Conservation (phyloP, 2,113 vertebrate species). For the Apodemus sylvaticus region DNA sequence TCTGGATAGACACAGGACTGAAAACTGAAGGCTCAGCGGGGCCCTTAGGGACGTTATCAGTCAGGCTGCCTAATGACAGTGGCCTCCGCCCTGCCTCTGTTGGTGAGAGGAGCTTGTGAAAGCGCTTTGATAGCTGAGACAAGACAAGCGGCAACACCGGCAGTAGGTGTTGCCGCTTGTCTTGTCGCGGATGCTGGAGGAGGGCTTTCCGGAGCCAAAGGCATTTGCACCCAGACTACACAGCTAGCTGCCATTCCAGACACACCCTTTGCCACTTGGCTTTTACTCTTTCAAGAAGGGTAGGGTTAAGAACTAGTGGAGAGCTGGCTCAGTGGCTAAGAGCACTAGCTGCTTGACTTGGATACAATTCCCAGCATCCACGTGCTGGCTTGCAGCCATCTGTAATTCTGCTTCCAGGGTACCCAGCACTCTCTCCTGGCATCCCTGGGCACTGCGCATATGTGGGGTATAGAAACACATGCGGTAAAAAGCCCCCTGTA, state of each 20-base stretch:
- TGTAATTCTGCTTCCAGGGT: not conserved
- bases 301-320: not conserved
- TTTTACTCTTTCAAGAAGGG: not conserved
- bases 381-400: not conserved
- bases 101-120: not conserved
- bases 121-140: not conserved
- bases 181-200: rapidly evolving
- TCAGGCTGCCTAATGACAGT: not conserved
- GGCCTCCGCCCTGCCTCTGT: not conserved
- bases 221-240: not conserved
- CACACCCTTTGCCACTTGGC: rapidly evolving
- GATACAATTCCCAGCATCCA: not conserved
- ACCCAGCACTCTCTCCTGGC: not conserved
- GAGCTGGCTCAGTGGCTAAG: not conserved
- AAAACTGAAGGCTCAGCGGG: not conserved
- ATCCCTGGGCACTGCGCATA: not conserved
- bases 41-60: not conserved
- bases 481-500: not conserved
- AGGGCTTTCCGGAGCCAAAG: not conserved
- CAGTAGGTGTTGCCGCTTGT: not conserved
- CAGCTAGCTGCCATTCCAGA: not conserved
- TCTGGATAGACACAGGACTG: not conserved
- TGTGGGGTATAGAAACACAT: not conserved
- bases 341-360: not conserved
- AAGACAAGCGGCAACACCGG: not conserved